phyloP scores from a whole-genome alignment of 2,888 invertebrate genomes.

The Drepanosiphum platanoidis region DNA sequence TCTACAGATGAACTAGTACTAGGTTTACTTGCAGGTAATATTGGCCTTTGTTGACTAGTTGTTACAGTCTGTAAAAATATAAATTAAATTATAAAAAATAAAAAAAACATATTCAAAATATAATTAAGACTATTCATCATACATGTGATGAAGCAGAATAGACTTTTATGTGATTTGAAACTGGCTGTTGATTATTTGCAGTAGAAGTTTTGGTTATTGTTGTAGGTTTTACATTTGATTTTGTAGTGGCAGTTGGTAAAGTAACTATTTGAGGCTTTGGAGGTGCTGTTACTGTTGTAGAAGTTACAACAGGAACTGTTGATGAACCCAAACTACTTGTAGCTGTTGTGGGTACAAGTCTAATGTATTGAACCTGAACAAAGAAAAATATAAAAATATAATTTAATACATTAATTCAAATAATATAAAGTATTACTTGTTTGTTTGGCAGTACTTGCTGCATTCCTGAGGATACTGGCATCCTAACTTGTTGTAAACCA shows the following conservation, averaged over 20 bases:
- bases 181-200: conserved; percentile 38
- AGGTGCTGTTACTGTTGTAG: conserved; percentile 21
- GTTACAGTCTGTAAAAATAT: conserved; percentile 28
- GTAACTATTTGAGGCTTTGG: conserved; percentile 44
- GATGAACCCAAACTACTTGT: conserved; percentile 38
- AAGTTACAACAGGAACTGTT: conserved; percentile 12
- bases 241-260: conserved; percentile 36
- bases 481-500: conserved; percentile 46
- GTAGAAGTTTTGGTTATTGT: conserved; percentile 35
- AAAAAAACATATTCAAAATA: not conserved
- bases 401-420: not conserved
- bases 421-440: conserved; percentile 42
- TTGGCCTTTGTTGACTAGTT: conserved; percentile 54
- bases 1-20: conserved; percentile 43
- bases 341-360: conserved; percentile 42
- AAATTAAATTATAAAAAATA: not conserved
- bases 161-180: conserved; percentile 54
- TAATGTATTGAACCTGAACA: conserved; percentile 56
- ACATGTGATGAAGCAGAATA: conserved; percentile 46
- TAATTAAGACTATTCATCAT: not conserved
- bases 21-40: conserved; percentile 58
- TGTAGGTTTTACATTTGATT: conserved; percentile 50
- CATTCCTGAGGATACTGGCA: conserved; percentile 50
- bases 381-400: not conserved
- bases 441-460: conserved; percentile 56